phyloP scores from a whole-genome alignment of 2,888 invertebrate species.

The Thymelicus acteon region DNA sequence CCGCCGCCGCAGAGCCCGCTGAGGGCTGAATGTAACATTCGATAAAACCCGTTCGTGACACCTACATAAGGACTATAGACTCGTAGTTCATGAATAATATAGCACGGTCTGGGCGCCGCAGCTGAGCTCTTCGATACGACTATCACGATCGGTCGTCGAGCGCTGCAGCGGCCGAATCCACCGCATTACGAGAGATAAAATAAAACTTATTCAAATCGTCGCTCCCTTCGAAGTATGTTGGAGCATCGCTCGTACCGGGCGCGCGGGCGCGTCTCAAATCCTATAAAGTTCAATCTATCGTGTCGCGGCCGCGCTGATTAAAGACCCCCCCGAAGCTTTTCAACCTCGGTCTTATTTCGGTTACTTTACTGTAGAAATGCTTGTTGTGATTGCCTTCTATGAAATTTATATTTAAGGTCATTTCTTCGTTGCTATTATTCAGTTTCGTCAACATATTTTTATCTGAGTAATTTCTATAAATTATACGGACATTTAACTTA shows the following conservation, averaged over 20 bases:
- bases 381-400: not conserved
- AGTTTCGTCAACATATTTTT: no score
- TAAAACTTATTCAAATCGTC: no score
- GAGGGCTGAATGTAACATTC: not conserved
- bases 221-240: not conserved
- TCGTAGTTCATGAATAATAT: not conserved
- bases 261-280: no score
- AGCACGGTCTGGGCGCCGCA: not conserved
- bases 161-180: no score
- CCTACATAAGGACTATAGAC: not conserved
- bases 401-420: conserved; percentile 10
- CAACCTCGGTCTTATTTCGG: conserved; percentile 10
- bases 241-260: not conserved
- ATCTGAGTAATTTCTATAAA: no score
- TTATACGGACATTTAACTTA: no score
- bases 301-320: not conserved
- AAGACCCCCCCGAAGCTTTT: not conserved
- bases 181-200: no score
- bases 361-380: not conserved
- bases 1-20: not conserved
- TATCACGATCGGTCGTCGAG: no score
- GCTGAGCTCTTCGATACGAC: no score
- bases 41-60: not conserved
- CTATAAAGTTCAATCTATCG: not conserved
- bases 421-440: not conserved